Evolutionary conservation across 1,140 invertebrate genomes (phyloP), one percentile per base, ranked within the genome.

Genomic region (Drusus annulatus): DNA sequence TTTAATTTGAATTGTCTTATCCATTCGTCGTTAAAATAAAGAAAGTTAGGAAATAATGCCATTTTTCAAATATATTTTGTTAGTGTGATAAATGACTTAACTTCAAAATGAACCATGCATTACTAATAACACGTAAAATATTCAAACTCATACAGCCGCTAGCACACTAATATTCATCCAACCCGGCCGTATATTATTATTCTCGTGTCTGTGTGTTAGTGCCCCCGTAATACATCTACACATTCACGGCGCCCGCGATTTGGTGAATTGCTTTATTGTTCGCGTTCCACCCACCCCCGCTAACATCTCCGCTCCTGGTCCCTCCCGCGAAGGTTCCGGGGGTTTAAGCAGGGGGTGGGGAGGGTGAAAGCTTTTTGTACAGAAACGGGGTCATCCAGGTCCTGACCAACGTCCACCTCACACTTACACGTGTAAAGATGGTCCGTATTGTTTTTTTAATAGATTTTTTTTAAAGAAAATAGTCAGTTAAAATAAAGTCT

Each of bases 221-320:
- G 62, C 36, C 62, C 63, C 36, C 21, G 51, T 68, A 58, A 50
- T 52, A 58, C 50, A 69, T 69, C 65, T 45, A 45, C 36, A 45
- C 36, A 45, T 45, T 45, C 36, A 69, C 31, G 19, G 31, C 45
- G 58, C 19, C 16, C 58, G 76, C 81, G 81, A 82, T 83, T 80
- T 83, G 56, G 78, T 36, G 81, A 83, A 83, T 83, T 83, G 81
- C 81, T 83, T 83, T 83, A 83, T 83, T 80, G 81, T 78, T 76
- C 69, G 76, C 60, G 45, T 25, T 28, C 69, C 60, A 63, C 65
- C 65, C 65, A n/a, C 51, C n/a, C 21, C 16, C 15, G 3, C 31
- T 16, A 6, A n/a, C 65, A n/a, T 3, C 28, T n/a, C 65, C 50
- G 4, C 62, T 31, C 21, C 62, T 16, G 36, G 36, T 31, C 23